These are phyloP conservation scores for Potamarius usumacintae DNA, from an alignment of 2,113 vertebrate genomes.

Conservation along the genomic window DNA sequence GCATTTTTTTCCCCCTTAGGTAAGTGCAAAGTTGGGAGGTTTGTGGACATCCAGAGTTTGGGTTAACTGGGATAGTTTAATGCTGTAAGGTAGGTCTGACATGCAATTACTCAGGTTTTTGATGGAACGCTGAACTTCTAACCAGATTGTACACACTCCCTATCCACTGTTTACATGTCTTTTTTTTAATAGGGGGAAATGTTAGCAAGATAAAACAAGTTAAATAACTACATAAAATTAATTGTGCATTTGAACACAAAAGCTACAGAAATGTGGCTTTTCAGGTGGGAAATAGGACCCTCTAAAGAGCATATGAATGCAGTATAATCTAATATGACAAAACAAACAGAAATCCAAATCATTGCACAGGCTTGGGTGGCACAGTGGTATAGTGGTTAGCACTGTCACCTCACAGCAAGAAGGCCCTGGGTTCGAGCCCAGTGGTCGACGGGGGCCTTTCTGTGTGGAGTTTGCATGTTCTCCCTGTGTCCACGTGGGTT, in stretches of 20 bases:
- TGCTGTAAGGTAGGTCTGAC: too few relatives aligned
- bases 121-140: background rate
- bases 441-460: too few relatives aligned
- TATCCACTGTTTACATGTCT: background rate
- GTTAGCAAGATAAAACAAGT: background rate
- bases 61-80: background rate
- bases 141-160: background rate
- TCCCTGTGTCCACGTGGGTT: too few relatives aligned
- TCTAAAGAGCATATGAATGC: background rate
- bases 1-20: background rate
- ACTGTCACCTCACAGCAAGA: too few relatives aligned
- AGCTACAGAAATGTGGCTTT: background rate
- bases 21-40: background rate
- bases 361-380: background rate
- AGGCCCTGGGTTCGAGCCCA: too few relatives aligned
- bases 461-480: too few relatives aligned
- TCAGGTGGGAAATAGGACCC: background rate
- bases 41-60: background rate
- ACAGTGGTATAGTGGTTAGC: too few relatives aligned
- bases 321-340: background rate
- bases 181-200: background rate
- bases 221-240: background rate
- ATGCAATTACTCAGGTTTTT: background rate
- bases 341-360: background rate
- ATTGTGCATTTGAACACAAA: background rate